These are phyloP conservation scores for Olivierus martensii DNA, from an alignment of 1,140 invertebrate genomes.

Conservation along the genomic window DNA sequence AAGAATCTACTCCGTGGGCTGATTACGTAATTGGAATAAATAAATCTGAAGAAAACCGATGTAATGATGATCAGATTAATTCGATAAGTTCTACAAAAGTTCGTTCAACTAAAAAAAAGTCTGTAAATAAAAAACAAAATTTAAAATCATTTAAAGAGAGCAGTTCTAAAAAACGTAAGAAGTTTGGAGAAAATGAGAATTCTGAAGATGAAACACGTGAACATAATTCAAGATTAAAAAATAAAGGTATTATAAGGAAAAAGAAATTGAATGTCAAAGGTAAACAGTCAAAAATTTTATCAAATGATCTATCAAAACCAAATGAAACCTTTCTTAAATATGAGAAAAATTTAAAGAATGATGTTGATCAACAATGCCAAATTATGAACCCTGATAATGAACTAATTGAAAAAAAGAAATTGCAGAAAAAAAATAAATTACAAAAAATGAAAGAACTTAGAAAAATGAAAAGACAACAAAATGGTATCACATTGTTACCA, in stretches of 20 bases:
- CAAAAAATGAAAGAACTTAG: constrained; percentile 1
- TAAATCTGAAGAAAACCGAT: neutral
- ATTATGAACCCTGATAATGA: neutral
- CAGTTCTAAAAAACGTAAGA: neutral
- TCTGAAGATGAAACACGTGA: neutral
- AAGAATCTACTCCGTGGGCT: constrained; percentile 14
- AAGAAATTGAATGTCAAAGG: neutral
- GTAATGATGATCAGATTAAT: neutral
- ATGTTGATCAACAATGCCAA: neutral
- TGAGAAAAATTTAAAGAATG: neutral
- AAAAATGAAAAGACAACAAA: neutral
- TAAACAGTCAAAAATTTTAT: neutral
- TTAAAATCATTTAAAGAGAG: neutral
- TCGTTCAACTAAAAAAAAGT: neutral
- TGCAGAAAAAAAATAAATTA: constrained; percentile 3
- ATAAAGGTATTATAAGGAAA: neutral
- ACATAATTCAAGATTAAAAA: neutral
- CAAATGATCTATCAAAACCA: neutral
- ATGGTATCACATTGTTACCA: constrained; percentile 8
- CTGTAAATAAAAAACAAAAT: neutral
- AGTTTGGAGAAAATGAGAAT: neutral
- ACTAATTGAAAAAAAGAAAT: neutral
- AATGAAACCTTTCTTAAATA: neutral
- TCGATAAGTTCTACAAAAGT: neutral
- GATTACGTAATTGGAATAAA: neutral